Conservation (phyloP, 1,140 invertebrate genomes). For the Chrysomallon squamiferum region DNA sequence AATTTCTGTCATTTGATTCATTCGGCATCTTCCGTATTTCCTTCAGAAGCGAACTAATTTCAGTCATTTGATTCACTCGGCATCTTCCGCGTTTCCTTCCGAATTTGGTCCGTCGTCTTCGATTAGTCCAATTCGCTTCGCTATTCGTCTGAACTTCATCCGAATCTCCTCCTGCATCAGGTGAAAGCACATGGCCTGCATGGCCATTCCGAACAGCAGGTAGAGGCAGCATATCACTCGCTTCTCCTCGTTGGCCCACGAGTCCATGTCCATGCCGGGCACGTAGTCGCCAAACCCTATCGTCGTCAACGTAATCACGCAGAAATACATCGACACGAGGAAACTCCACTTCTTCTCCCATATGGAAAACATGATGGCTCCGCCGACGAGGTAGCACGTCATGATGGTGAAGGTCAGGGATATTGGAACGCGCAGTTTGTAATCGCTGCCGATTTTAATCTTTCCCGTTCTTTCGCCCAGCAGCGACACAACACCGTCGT, state of each 20-base stretch:
- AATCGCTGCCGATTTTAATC: neutral
- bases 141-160: conserved; percentile 73
- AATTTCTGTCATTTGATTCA: no score
- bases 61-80: no score
- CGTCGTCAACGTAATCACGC: conserved; percentile 58
- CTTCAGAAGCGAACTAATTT: no score
- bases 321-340: conserved; percentile 91
- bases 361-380: conserved; percentile 47
- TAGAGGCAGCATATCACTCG: conserved; percentile 71
- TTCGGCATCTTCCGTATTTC: no score
- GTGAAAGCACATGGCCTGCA: conserved; percentile 92
- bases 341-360: conserved; percentile 70
- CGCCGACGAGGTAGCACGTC: conserved; percentile 49
- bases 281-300: conserved; percentile 86
- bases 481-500: no score
- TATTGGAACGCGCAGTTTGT: conserved; percentile 42
- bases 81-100: neutral
- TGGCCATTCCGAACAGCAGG: conserved; percentile 84
- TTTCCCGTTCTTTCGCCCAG: no score
- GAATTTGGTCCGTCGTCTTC: neutral
- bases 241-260: conserved; percentile 39
- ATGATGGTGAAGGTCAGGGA: conserved; percentile 48
- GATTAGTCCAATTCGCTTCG: conserved; percentile 15
- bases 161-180: conserved; percentile 89
- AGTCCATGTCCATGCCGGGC: conserved; percentile 36